These are phyloP conservation scores for Lepus oiostolus DNA, from an alignment of 2,797 vertebrate genomes.

Conservation along the genomic window DNA sequence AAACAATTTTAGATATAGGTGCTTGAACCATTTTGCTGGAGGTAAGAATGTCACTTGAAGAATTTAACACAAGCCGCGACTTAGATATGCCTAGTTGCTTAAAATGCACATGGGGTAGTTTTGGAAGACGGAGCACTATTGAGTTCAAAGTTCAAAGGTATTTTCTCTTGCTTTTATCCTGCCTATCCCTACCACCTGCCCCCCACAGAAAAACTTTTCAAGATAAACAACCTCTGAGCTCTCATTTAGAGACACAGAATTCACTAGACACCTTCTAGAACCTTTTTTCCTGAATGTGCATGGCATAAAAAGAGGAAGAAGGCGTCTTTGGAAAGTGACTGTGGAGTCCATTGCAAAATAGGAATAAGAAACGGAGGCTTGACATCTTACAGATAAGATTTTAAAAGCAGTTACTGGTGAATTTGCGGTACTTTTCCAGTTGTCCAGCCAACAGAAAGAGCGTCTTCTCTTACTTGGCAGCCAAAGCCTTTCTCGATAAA, in stretches of 20 bases:
- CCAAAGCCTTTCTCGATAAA: not conserved
- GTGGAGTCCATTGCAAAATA: not conserved
- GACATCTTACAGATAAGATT: not conserved
- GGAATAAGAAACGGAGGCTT: not conserved
- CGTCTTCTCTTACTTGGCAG: not conserved
- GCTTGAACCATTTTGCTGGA: not conserved
- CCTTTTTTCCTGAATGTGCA: not conserved
- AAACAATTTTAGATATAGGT: constrained; percentile 2
- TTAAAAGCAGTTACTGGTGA: not conserved
- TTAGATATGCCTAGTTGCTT: not conserved
- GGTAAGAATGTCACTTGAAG: not conserved
- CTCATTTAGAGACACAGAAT: not conserved
- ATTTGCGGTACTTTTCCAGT: not conserved
- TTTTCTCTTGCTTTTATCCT: not conserved
- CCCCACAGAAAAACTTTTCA: not conserved
- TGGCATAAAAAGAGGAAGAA: constrained; percentile 2
- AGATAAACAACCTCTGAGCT: not conserved
- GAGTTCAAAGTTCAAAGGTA: not conserved
- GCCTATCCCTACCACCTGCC: not conserved
- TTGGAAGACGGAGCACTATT: not conserved
- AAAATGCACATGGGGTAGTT: not conserved
- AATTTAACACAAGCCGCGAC: not conserved
- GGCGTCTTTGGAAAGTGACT: constrained; percentile 40
- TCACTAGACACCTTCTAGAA: not conserved
- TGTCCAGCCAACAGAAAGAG: not conserved